Conservation (phyloP, 1,140 invertebrate species). For the Drosophila watanabei region DNA sequence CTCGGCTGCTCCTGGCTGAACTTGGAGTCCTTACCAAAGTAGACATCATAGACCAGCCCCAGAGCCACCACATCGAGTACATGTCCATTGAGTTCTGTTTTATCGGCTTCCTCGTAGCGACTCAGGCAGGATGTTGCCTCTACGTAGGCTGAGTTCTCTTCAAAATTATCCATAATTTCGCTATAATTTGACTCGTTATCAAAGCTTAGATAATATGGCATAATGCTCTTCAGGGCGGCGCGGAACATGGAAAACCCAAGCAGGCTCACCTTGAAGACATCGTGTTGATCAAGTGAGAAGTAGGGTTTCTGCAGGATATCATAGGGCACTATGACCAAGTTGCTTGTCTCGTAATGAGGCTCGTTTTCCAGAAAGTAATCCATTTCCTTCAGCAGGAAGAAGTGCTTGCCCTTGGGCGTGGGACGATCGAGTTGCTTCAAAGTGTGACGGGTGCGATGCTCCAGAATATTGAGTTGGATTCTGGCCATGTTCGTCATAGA, state of each 20-base stretch:
- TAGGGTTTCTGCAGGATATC: conserved; percentile 1
- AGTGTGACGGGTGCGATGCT: not conserved
- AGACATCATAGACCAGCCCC: not conserved
- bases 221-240: not conserved
- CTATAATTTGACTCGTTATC: not conserved
- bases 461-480: not conserved
- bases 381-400: not conserved
- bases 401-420: not conserved
- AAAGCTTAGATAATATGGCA: not conserved
- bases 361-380: rapidly evolving
- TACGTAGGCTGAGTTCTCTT: not conserved
- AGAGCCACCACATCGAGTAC: not conserved
- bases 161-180: not conserved
- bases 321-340: conserved; percentile 1
- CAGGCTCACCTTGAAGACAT: conserved; percentile 10
- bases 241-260: not conserved
- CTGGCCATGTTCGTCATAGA: not conserved
- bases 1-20: not conserved
- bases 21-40: not conserved
- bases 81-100: not conserved
- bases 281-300: not conserved
- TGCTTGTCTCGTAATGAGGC: no score
- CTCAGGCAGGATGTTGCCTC: not conserved
- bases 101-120: not conserved
- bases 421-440: not conserved